Evolutionary conservation across 2,888 invertebrate species (phyloP).

Genomic region (Pyrgus malvae): DNA sequence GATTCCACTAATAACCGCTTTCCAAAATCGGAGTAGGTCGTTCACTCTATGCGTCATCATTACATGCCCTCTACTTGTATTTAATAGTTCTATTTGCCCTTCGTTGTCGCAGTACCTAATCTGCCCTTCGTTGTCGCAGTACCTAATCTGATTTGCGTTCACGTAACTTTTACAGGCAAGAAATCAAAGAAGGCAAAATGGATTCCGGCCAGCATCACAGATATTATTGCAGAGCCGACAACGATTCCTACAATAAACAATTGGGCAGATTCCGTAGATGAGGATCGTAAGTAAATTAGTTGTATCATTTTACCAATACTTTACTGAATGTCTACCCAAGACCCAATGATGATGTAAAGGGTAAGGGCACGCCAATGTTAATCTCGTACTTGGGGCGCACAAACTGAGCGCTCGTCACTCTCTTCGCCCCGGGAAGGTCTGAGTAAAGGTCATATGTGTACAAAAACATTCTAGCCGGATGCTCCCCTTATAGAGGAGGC

Average conservation of each 20-base stretch:
- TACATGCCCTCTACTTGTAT: slow-evolving; percentile 46
- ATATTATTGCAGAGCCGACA: slow-evolving; percentile 89
- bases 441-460: slow-evolving; percentile 83
- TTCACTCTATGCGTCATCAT: slow-evolving; percentile 75
- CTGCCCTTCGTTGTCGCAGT: slow-evolving; percentile 32
- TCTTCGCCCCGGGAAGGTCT: slow-evolving; percentile 90
- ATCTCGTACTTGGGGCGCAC: slow-evolving; percentile 89
- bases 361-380: slow-evolving; percentile 84
- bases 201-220: slow-evolving; percentile 89
- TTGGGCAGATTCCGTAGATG: slow-evolving; percentile 94
- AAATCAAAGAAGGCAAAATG: slow-evolving; percentile 94
- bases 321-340: neutral
- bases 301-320: neutral
- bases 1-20: slow-evolving; percentile 66
- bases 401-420: slow-evolving; percentile 83
- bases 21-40: slow-evolving; percentile 71
- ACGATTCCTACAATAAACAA: slow-evolving; percentile 82
- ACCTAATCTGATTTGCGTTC: slow-evolving; percentile 35
- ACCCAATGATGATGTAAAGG: slow-evolving; percentile 74
- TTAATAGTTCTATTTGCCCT: slow-evolving; percentile 29
- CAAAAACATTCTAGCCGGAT: slow-evolving; percentile 86
- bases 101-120: slow-evolving; percentile 30
- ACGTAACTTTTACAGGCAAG: slow-evolving; percentile 82
- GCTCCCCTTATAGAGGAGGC: slow-evolving; percentile 83
- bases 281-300: slow-evolving; percentile 84